Conservation (phyloP, 2,797 vertebrate species). For the Hydrolagus colliei region DNA sequence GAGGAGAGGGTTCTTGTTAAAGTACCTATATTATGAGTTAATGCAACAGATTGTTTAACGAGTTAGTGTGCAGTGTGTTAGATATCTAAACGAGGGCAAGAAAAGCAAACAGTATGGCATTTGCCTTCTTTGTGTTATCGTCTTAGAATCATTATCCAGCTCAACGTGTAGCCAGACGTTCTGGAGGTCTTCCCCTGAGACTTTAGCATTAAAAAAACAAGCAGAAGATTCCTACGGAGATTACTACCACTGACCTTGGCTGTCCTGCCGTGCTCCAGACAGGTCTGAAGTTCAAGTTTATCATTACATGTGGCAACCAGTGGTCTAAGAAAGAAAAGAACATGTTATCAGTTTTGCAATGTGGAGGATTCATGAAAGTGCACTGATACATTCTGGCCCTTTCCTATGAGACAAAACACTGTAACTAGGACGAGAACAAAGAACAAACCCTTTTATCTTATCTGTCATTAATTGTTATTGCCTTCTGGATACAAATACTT, state of each 20-base stretch:
- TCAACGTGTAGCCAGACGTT: neutral
- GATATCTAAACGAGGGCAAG: neutral
- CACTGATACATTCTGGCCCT: neutral
- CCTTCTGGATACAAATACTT: neutral
- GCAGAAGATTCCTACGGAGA: neutral
- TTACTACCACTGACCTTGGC: conserved; percentile 71
- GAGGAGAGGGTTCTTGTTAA: no score
- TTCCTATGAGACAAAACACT: neutral
- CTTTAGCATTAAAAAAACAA: neutral
- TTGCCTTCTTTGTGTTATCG: neutral
- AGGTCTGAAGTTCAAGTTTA: conserved; percentile 88
- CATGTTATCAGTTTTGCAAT: neutral
- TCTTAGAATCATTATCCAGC: neutral
- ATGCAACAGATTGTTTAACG: no score
- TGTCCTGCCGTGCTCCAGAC: conserved; percentile 89
- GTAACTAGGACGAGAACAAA: neutral
- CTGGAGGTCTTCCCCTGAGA: neutral
- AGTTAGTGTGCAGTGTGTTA: no score
- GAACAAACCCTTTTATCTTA: neutral
- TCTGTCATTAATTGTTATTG: neutral
- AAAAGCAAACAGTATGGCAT: neutral
- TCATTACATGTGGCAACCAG: conserved; percentile 76
- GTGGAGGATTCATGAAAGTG: neutral
- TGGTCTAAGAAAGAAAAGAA: conserved; percentile 58
- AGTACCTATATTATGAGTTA: no score